Evolutionary conservation across 2,113 vertebrate genomes (phyloP), one percentile per base, ranked within the genome.

Genomic region (Regulus satrapa): DNA sequence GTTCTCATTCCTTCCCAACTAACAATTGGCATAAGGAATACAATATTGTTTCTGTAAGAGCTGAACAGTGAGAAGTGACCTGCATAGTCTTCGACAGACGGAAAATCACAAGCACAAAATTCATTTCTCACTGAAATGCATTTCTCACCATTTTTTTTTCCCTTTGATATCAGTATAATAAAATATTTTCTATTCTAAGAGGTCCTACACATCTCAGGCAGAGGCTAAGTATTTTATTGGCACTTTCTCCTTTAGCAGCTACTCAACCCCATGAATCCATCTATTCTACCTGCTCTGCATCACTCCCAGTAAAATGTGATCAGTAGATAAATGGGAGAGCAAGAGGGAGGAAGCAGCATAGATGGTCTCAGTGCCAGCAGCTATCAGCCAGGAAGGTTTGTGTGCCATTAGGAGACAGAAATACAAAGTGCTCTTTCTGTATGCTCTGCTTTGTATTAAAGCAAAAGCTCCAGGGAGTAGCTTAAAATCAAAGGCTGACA

Each of bases 11-110:
- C 73, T 78, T 64, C 77, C 48, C 73, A 78, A 2, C 34, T 58
- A 87, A 67, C 68, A 94, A 94, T 5, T 71, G 81, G 85, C 92
- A 87, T 84, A 95, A 84, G 92, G 68, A 91, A 86, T 31, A 91
- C 61, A 94, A 86, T 95, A 96, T 91, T 94, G 76, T 89, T 97
- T 71, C 87, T 96, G 95, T 87, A 89, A 81, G 68, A 94, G 80
- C 89, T 92, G 46, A 97, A 78, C 26, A 89, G 64, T 63, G 61
- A 94, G 68, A 89, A 87, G 46, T 94, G 80, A 95, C 93, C 92
- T 71, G 84, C 90, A 46, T 16, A 81, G 68, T 84, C 77, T 91
- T 81, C 1, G 0, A 66, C 92, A 95, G 93, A 91, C 6, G 6
- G 81, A 92, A 94, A 89, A 94, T 54, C 76, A 74, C 54, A 59